A percentile compares a stretch with the other conserved stretches of the same genome.
Evolutionary conservation across 2,888 invertebrate species (phyloP).

Genomic region (Melinaea menophilus): DNA sequence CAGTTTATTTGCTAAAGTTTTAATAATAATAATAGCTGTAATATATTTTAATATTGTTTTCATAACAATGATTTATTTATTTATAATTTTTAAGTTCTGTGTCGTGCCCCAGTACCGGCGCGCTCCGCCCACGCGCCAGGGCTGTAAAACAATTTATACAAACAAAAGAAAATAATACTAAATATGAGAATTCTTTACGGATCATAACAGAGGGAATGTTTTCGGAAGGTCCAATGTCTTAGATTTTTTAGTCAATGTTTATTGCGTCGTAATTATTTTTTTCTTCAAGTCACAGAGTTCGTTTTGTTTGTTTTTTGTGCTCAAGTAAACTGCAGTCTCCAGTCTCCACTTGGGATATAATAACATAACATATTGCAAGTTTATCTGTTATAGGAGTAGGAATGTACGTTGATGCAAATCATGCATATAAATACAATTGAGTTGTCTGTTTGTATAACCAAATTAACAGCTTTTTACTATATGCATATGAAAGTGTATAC

Average conservation of each 20-base stretch:
- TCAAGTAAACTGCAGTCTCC: background rate
- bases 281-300: background rate
- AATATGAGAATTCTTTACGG: constrained; percentile 58
- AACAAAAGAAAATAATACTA: constrained; percentile 54
- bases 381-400: no score
- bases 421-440: no score
- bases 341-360: no score
- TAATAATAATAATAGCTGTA: no score
- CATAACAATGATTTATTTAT: background rate
- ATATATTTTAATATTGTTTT: no score
- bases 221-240: constrained; percentile 58
- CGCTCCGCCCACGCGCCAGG: constrained; percentile 63
- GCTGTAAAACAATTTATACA: constrained; percentile 58
- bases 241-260: constrained; percentile 32
- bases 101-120: constrained; percentile 42
- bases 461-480: no score
- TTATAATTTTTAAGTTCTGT: background rate
- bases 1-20: no score
- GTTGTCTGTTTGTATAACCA: no score
- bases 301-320: background rate
- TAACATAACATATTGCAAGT: no score
- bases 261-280: constrained; percentile 28
- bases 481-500: no score
- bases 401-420: no score
- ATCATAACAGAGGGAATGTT: constrained; percentile 52